Percentiles rank a stretch among this genome's conserved stretches.
These are phyloP conservation scores for Pelecanoides urinatrix DNA, from an alignment of 2,113 vertebrate genomes.

Conservation along the genomic window DNA sequence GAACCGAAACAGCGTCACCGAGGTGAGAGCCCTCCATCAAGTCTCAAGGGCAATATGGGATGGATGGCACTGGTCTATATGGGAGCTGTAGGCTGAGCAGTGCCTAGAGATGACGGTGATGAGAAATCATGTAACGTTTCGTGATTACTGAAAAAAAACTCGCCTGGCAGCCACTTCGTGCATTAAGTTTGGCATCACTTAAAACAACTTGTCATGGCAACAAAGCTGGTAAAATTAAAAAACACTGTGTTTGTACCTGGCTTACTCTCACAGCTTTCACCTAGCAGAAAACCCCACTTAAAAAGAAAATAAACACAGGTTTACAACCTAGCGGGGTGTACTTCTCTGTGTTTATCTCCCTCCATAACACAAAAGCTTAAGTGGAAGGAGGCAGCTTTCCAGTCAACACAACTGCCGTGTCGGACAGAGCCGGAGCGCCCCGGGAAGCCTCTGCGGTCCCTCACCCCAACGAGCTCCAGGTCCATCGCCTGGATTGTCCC, in stretches of 20 bases:
- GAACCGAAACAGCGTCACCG: accelerated
- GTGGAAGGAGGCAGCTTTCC: not conserved
- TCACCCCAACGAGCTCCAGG: not conserved
- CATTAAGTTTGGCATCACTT: not conserved
- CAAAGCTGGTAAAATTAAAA: not conserved
- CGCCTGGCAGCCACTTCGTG: not conserved
- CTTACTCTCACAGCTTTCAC: not conserved
- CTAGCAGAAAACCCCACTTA: not conserved
- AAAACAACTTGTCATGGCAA: not conserved
- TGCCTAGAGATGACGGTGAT: accelerated
- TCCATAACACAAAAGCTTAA: accelerated
- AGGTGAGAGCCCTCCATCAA: not conserved
- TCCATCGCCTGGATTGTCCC: no score
- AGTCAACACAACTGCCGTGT: not conserved
- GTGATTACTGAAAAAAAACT: not conserved
- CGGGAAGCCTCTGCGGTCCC: accelerated
- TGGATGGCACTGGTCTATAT: not conserved
- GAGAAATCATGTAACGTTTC: not conserved
- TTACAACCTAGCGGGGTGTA: not conserved
- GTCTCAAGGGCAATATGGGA: accelerated
- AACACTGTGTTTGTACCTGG: not conserved
- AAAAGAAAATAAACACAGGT: not conserved
- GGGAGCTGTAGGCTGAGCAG: not conserved
- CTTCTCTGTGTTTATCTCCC: not conserved
- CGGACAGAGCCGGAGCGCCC: accelerated